Evolutionary conservation across 2,113 vertebrate species (phyloP), one percentile per base, ranked within the genome.

Genomic region (Gymnocephalus cernua): DNA sequence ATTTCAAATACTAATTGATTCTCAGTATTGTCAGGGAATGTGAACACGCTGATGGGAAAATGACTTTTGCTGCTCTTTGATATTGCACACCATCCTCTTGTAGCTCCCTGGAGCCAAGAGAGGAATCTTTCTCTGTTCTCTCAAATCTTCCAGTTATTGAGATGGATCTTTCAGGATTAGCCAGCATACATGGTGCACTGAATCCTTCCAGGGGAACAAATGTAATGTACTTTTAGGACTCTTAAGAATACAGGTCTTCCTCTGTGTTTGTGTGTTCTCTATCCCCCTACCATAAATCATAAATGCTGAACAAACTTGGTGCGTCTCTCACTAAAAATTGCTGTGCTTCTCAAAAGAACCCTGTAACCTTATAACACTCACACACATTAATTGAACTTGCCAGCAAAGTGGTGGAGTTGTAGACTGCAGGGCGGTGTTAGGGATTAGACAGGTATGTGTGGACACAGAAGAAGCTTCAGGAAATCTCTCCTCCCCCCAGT

Each of bases 401-500:
- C 77, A 35, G 77, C 25, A 21, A 76, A 67, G 76, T 65, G 59
- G 69, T 44, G 4, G 14, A 77, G 53, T 6, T 21, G 81, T 18
- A 86, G 77, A 89, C 79, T 78, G 69, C 64, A 15, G 76, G 80
- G 80, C 69, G 35, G 76, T 80, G 32, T 58, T 57, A 2, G 76
- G 81, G 81, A 86, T 91, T 80, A 81, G 70, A 78, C 74, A 70
- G 82, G 83, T 85, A 85, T 86, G 77, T 45, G 57, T 50, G 65
- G 78, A 78, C 84, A 82, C 77, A 84, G 81, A 79, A 21, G 64
- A 67, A 63, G 78, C 65, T 80, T 87, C 62, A 74, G 74, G 47
- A 65, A 66, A 25, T 74, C 65, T 75, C 58, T 51, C 35, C 74
- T 47, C 71, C 63, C 18, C 81, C 50, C 76, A 73, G 29, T 48